phyloP scores from a whole-genome alignment of 2,888 invertebrate species.

The Quadroppia sp. region DNA sequence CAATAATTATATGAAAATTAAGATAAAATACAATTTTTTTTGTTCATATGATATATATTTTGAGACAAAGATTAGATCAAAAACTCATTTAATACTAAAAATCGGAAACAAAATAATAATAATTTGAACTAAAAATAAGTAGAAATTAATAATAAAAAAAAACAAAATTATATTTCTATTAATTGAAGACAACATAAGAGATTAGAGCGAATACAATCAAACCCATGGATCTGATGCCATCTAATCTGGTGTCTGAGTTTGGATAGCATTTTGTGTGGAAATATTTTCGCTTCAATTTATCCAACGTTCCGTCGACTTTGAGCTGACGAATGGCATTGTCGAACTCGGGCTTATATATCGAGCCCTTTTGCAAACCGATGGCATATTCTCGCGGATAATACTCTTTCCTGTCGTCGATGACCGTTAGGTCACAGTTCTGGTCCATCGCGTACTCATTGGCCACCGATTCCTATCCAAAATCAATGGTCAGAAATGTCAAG shows the following conservation, averaged over 20 bases:
- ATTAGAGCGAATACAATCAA: neutral
- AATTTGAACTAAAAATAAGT: neutral
- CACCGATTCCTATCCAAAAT: constrained; percentile 24
- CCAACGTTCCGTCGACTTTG: neutral
- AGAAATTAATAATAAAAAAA: neutral
- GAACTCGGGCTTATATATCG: neutral
- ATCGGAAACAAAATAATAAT: too few species aligned
- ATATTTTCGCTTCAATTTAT: neutral
- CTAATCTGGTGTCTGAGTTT: neutral
- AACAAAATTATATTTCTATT: neutral
- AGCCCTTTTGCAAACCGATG: constrained; percentile 22
- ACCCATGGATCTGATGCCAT: neutral
- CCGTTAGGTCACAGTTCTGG: constrained; percentile 36
- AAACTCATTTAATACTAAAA: too few species aligned
- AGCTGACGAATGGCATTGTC: neutral
- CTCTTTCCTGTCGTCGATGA: neutral
- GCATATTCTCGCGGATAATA: constrained; percentile 21
- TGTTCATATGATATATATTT: too few species aligned
- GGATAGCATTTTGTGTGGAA: neutral
- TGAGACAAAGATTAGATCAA: neutral
- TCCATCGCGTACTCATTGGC: constrained; percentile 40
- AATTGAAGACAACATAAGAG: neutral
- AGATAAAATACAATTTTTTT: too few species aligned
- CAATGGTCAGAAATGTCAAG: neutral
- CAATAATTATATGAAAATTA: too few species aligned